A percentile compares a stretch with the other conserved stretches of the same genome.
Conservation (phyloP, 1,140 invertebrate species). For the Spodoptera frugiperda region DNA sequence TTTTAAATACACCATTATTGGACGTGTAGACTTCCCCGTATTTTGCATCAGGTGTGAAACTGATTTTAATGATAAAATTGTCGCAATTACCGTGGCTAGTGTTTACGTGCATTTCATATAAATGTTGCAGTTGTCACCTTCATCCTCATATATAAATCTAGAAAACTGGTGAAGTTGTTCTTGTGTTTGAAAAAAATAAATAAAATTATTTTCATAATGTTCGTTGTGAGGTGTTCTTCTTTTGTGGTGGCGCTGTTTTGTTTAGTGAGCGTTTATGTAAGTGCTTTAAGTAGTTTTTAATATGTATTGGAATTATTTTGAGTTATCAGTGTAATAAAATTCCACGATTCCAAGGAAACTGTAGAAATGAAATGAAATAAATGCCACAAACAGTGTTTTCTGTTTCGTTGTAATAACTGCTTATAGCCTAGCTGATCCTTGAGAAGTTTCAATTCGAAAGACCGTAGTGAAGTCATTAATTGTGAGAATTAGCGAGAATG, state of each 20-base stretch:
- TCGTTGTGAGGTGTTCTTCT: not conserved
- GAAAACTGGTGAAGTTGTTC: not conserved
- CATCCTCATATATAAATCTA: conserved; percentile 31
- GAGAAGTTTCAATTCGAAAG: too few relatives aligned
- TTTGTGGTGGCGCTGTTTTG: not conserved
- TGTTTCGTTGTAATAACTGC: too few relatives aligned
- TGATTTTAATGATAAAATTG: conserved; percentile 29
- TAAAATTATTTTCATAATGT: conserved; percentile 21
- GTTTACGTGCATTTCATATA: conserved; percentile 28
- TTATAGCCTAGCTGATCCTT: too few relatives aligned
- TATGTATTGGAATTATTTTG: too few relatives aligned
- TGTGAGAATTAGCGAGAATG: too few relatives aligned
- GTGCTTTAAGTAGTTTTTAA: too few relatives aligned
- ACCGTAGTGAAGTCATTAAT: too few relatives aligned
- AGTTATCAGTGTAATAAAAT: not conserved
- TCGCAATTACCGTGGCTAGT: conserved; percentile 9
- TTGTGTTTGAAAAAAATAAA: not conserved
- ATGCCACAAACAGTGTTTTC: too few relatives aligned
- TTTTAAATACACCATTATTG: not conserved
- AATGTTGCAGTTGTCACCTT: conserved; percentile 24
- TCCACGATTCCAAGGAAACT: too few relatives aligned
- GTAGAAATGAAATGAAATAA: too few relatives aligned
- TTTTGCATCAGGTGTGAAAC: conserved; percentile 18
- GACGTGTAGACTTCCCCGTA: not conserved
- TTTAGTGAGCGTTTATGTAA: conserved; percentile 9